Conservation (phyloP, 2,888 invertebrate genomes). For the Drosophila seclusa region DNA sequence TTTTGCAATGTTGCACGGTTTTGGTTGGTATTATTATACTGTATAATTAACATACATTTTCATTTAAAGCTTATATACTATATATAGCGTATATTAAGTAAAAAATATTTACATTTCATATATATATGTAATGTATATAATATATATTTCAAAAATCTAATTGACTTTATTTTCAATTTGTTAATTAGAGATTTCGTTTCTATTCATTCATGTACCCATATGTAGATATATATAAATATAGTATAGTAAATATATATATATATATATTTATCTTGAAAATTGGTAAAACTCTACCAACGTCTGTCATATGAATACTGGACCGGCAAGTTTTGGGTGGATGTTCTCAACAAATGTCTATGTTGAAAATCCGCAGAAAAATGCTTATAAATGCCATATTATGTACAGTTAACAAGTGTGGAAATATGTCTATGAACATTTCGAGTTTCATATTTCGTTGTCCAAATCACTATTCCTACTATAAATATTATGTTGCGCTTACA, state of each 20-base stretch:
- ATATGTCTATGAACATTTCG: slow-evolving; percentile 23
- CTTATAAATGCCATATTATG: slow-evolving; percentile 44
- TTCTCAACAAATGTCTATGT: slow-evolving; percentile 36
- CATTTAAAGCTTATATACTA: slow-evolving; percentile 47
- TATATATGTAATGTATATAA: slow-evolving; percentile 39
- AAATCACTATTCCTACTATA: slow-evolving; percentile 1
- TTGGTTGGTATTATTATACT: slow-evolving; percentile 37
- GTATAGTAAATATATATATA: neutral
- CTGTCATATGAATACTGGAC: slow-evolving; percentile 78
- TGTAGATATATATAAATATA: neutral
- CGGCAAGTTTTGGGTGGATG: slow-evolving; percentile 74
- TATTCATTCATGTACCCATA: slow-evolving; percentile 1
- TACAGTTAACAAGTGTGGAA: slow-evolving; percentile 53
- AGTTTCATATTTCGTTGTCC: slow-evolving; percentile 61
- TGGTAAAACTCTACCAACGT: slow-evolving; percentile 30
- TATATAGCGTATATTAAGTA: slow-evolving; percentile 45
- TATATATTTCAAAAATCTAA: slow-evolving; percentile 46
- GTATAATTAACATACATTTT: slow-evolving; percentile 21
- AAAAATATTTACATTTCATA: slow-evolving; percentile 46
- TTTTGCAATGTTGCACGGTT: slow-evolving; percentile 28
- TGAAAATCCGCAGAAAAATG: slow-evolving; percentile 46
- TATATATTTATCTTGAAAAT: slow-evolving; percentile 13
- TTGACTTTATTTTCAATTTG: slow-evolving; percentile 47
- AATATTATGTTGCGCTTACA: slow-evolving; percentile 19
- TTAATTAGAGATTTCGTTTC: slow-evolving; percentile 22